A percentile compares a stretch with the other conserved stretches of the same genome.
These are phyloP conservation scores for Oreochromis niloticus DNA, from an alignment of 2,113 vertebrate species.

Conservation along the genomic window DNA sequence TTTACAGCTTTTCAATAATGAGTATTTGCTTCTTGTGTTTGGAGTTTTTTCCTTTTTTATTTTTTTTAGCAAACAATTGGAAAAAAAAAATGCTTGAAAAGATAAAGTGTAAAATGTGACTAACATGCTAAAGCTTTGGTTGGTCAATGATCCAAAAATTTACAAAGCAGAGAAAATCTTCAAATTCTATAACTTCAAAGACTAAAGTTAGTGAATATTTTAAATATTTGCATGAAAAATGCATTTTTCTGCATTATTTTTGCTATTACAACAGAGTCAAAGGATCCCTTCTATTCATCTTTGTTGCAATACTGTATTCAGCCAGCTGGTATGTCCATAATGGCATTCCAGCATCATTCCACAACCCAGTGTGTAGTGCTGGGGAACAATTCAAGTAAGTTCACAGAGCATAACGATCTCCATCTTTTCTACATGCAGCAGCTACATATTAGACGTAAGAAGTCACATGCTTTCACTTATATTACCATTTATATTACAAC, in stretches of 20 bases:
- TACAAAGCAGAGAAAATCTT: neutral
- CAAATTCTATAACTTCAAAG: neutral
- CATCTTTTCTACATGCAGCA: neutral
- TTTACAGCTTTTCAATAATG: neutral
- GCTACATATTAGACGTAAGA: neutral
- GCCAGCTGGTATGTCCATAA: neutral
- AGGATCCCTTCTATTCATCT: fast-evolving
- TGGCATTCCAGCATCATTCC: fast-evolving
- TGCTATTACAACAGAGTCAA: neutral
- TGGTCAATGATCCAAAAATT: neutral
- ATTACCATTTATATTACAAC: neutral
- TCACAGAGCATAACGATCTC: neutral
- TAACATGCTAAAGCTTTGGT: neutral
- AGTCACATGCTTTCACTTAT: neutral
- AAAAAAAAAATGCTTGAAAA: neutral
- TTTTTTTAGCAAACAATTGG: neutral
- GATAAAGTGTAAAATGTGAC: neutral
- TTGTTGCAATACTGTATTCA: neutral
- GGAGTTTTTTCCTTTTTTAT: fast-evolving
- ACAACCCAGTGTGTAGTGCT: neutral
- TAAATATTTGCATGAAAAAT: neutral
- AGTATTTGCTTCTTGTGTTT: neutral
- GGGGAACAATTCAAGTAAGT: fast-evolving
- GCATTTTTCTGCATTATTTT: neutral
- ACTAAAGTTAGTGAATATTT: neutral